phyloP scores from a whole-genome alignment of 2,797 vertebrate species.

The Acanthurus tractus region DNA sequence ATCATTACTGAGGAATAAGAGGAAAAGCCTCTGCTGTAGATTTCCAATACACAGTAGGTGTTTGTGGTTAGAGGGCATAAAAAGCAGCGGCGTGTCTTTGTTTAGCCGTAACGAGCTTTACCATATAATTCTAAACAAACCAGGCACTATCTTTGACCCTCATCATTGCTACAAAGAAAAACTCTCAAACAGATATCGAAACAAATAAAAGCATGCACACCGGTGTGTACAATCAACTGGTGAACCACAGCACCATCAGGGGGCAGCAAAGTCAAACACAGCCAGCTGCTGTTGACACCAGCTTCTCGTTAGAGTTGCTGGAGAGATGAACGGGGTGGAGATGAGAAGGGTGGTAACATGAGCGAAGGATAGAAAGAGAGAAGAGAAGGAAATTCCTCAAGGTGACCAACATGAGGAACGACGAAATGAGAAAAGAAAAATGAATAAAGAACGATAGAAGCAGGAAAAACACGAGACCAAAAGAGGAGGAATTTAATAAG shows the following conservation, averaged over 20 bases:
- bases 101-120: not conserved
- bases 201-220: not conserved
- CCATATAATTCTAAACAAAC: not conserved
- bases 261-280: slow-evolving; percentile 77
- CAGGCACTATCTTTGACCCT: not conserved
- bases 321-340: slow-evolving; percentile 12
- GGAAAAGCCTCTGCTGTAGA: not conserved
- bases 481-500: not conserved
- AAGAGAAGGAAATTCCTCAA: not conserved
- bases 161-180: not conserved
- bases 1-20: not conserved
- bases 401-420: not conserved
- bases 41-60: not conserved
- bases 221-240: not conserved
- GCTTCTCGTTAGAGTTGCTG: slow-evolving; percentile 39
- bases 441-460: not conserved
- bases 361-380: not conserved
- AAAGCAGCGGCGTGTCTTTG: not conserved
- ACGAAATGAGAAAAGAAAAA: not conserved
- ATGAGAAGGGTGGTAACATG: slow-evolving; percentile 8
- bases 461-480: not conserved
- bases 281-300: slow-evolving; percentile 3
- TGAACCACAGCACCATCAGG: slow-evolving; percentile 51
- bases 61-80: not conserved
- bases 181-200: not conserved